Base-by-base conservation (phyloP, 2,888 invertebrate species). In the Theretra japonica region DNA sequence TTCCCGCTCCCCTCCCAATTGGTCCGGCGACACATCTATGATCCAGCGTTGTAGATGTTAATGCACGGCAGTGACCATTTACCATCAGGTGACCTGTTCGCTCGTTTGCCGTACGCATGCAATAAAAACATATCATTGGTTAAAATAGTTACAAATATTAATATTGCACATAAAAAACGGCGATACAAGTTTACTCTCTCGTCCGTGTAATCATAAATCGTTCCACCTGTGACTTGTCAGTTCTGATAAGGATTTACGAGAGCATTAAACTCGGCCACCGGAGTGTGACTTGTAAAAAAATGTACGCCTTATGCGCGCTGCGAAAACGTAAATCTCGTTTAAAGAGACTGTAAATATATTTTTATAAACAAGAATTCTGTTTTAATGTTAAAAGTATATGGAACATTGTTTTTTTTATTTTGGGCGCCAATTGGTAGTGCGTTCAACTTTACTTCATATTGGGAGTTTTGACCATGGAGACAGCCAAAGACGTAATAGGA, bases 171-270 rank as follows among this genome's bases (percentile, higher is more conserved):
- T 41, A 11, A 41, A 41, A 15, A 53, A n/a, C 53, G n/a, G 53
- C n/a, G 5, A 19, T 17, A 53, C n/a, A 53, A 53, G 53, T 53
- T 53, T 41, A 41, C 53, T 53, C n/a, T 6, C 53, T 11, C 4
- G 17, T 65, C 23, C 6, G 1, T 15, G 23, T 17, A 23, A 23
- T 17, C 41, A 23, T 48, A 65, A 65, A 65, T 65, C 65, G 65
- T 41, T 65, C 11, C 11, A 48, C 41, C 41, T 41, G 60, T 23
- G 41, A 23, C 19, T 21, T 21, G 57, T 68, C 68, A 21, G 21
- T 21, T 58, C 25, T 71, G 58, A 68, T 71, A 71, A 48, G 57
- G 41, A 68, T 71, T 71, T 71, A 71, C 57, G 68, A 68, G 71
- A 17, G 57, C 68, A 68, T 71, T 68, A 65, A 48, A 65, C 65